Evolutionary conservation across 1,140 invertebrate genomes (phyloP), one percentile per base, ranked within the genome.

Genomic region (Pseudobourletiella spinata): DNA sequence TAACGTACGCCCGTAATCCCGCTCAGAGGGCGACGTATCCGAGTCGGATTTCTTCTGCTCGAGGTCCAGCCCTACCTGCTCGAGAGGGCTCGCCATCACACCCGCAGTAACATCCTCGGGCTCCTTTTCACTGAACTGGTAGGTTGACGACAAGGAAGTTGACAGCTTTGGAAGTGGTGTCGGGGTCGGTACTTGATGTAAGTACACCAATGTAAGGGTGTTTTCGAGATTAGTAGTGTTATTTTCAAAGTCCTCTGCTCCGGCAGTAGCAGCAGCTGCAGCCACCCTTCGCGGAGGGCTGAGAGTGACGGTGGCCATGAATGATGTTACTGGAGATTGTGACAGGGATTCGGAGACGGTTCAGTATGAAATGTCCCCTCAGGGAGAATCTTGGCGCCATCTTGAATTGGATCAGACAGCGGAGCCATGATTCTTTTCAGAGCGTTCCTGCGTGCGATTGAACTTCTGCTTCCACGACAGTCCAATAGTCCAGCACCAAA

Each of bases 41-140:
- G 32, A n/a, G 16, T 60, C 50, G 46, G 50, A 18, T 30, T 60
- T 52, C 28, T 50, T 32, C 15, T 44, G 43, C 2, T 29, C 2
- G 28, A 26, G 32, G 48, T 54, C n/a, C n/a, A n/a, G 18, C 50
- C 54, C 46, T 57, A 58, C 39, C 62, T 64, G 30, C 48, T 64
- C 15, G 61, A 60, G 24, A 18, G 61, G 65, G 25, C 65, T 62
- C 14, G 55, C 65, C 65, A 67, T 67, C 22, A 48, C 51, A 6
- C 50, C 39, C 16, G 50, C 32, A 35, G 57, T 59, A 18, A 64
- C 62, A 58, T 68, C 54, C 20, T 54, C 25, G 6, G 14, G 14
- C 16, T 39, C 29, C 8, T 3, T 6, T 26, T 44, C 24, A 26
- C 25, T n/a, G 11, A 18, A 16, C 20, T 8, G 50, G 29, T n/a